Evolutionary conservation across 2,888 invertebrate species (phyloP), one percentile per base, ranked within the genome.

Genomic region (Villa cingulata): DNA sequence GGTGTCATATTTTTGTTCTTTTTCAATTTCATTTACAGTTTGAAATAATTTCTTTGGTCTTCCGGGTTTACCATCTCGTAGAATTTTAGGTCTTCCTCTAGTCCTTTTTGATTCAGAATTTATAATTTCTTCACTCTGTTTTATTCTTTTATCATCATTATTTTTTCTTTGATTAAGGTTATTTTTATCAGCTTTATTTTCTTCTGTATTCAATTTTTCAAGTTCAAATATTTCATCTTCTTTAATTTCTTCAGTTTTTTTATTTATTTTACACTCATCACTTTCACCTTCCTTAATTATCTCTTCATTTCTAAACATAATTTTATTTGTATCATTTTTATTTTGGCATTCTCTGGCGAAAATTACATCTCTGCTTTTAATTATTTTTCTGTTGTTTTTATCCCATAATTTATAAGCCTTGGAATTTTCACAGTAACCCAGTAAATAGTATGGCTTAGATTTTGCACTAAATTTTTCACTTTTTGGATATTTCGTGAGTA

Each of bases 391-490:
- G 2, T 5, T 39, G 1, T 15, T 14, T 32, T 7, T 6, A 6
- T 44, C 4, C 23, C 23, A 44, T 12, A 44, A 16, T 23, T 37
- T 6, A 37, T 23, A 44, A 1, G 44, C 37, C 14, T 44, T 44
- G 1, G 44, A 6, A n/a, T 44, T 16, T 6, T 37, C 27, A 39
- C 39, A 15, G 15, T 37, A 37, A 12, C 37, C 37, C 1, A 37
- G 6, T 16, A 37, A 37, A 19, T 34, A 20, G 20, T 15, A 16
- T 27, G 45, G 37, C 41, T 43, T 17, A 6, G 48, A 51, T 40
- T 48, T 53, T 18, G 47, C 9, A 41, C 46, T 48, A 14, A 39
- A 40, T 44, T 54, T 55, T 19, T 17, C 51, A 44, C 54, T 20
- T 7, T 6, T 18, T 3, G 17, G 18, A 12, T 10, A 10, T 4